Percentiles rank a stretch among this genome's conserved stretches.
phyloP scores from a whole-genome alignment of 2,113 vertebrate genomes.

The Rhabdornis inornatus region DNA sequence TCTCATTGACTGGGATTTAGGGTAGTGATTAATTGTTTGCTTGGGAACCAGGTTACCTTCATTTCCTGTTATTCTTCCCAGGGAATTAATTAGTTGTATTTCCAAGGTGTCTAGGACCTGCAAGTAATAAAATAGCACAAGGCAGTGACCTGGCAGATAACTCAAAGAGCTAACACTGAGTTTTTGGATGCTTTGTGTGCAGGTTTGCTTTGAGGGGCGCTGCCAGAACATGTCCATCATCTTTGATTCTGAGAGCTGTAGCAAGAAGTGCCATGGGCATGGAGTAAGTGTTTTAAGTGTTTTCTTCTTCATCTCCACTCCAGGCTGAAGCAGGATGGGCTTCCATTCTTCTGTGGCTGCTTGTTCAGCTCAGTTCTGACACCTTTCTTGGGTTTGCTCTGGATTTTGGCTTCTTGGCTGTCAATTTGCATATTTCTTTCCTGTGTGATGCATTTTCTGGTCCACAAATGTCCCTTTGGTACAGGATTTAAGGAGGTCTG shows the following conservation, averaged over 20 bases:
- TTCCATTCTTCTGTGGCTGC: background rate
- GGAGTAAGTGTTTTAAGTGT: constrained; percentile 83
- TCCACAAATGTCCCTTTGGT: background rate
- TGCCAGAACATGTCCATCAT: constrained; percentile 88
- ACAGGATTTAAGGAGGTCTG: background rate
- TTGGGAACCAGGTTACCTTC: background rate
- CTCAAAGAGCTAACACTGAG: background rate
- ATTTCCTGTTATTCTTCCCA: background rate
- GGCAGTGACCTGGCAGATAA: background rate
- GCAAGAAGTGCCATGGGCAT: constrained; percentile 83
- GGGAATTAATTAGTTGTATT: background rate
- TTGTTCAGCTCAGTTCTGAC: background rate
- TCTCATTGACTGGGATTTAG: background rate
- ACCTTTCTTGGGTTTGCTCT: background rate
- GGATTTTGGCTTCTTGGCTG: background rate
- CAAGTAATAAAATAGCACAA: background rate
- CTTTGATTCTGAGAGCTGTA: constrained; percentile 84
- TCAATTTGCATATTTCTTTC: background rate
- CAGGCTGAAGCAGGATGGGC: background rate
- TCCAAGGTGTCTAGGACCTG: background rate
- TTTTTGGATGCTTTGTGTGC: background rate
- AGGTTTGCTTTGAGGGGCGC: constrained; percentile 94
- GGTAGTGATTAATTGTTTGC: background rate
- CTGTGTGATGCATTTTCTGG: background rate
- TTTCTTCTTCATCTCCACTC: background rate